phyloP scores from a whole-genome alignment of 2,113 vertebrate genomes.

The Bubo blakistoni region DNA sequence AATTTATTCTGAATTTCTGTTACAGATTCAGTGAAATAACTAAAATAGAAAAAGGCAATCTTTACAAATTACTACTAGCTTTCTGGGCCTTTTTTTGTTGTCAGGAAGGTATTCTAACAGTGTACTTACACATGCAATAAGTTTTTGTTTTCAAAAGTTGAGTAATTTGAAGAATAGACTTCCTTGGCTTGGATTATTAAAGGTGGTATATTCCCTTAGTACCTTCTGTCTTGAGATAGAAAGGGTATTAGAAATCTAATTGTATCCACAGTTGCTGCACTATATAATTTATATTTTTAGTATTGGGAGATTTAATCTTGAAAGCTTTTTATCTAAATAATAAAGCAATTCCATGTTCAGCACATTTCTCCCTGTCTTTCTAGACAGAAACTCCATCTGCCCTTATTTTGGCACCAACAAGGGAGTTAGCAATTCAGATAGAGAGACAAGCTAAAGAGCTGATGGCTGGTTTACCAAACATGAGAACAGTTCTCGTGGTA shows the following conservation, averaged over 20 bases:
- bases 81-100: neutral
- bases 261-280: neutral
- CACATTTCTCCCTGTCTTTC: neutral
- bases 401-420: constrained; percentile 89
- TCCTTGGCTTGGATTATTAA: neutral
- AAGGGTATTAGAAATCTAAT: neutral
- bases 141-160: neutral
- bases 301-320: neutral
- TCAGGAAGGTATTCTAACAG: neutral
- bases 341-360: neutral
- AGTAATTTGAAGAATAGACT: neutral
- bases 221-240: neutral
- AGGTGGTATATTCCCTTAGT: neutral
- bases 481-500: constrained; percentile 91
- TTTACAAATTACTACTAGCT: neutral
- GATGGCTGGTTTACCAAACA: constrained; percentile 84
- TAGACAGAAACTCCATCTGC: constrained; percentile 74
- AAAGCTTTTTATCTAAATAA: neutral
- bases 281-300: neutral
- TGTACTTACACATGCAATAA: neutral
- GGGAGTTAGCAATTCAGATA: constrained; percentile 94
- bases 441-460: constrained; percentile 91
- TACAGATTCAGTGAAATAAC: neutral
- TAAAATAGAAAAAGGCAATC: neutral
- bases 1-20: neutral